Conservation (phyloP, 2,888 invertebrate species). For the Hyposoter didymator region DNA sequence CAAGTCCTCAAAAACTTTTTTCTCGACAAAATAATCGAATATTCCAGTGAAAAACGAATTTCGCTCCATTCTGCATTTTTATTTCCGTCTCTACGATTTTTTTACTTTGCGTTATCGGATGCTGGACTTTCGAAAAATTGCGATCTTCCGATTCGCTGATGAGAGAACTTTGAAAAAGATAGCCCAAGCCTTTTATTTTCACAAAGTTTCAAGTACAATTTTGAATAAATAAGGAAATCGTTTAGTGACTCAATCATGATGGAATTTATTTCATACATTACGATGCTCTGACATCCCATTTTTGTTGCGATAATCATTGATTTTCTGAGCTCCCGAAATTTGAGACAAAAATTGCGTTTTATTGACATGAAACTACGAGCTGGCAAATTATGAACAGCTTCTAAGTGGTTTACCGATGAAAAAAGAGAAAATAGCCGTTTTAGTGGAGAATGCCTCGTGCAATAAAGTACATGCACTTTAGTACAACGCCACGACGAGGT, state of each 20-base stretch:
- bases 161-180: too few species aligned
- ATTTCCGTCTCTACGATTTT: too few species aligned
- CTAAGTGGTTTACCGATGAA: not conserved
- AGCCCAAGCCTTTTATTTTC: too few species aligned
- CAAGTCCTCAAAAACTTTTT: not conserved
- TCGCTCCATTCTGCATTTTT: too few species aligned
- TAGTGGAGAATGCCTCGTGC: conserved; percentile 23
- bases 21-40: not conserved
- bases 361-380: not conserved
- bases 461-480: conserved; percentile 24
- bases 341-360: not conserved
- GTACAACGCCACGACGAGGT: conserved; percentile 26
- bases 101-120: too few species aligned
- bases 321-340: not conserved
- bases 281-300: not conserved
- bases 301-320: not conserved
- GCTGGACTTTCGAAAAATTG: too few species aligned
- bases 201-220: too few species aligned
- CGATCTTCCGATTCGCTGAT: too few species aligned
- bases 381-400: not conserved
- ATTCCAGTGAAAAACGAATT: not conserved
- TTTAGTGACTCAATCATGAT: not conserved
- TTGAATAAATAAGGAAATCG: not conserved
- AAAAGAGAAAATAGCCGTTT: not conserved
- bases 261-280: not conserved